Percentiles rank a stretch among this genome's conserved stretches.
phyloP scores from a whole-genome alignment of 2,113 vertebrate genomes.

The Malurus melanocephalus region DNA sequence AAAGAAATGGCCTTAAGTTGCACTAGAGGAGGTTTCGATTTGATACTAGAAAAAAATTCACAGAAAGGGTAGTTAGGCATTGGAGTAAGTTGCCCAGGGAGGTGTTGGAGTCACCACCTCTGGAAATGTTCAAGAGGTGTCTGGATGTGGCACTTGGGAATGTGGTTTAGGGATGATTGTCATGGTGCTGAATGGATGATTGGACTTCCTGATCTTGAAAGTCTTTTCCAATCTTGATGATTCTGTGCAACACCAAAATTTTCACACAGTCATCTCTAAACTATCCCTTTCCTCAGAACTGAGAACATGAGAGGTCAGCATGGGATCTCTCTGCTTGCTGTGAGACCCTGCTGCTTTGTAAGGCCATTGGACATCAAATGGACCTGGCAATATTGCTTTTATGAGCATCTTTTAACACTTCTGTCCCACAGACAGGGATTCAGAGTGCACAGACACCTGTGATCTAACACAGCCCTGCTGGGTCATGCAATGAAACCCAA shows the following conservation, averaged over 20 bases:
- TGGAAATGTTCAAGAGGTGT: neutral
- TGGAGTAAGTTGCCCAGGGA: neutral
- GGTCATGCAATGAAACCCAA: neutral
- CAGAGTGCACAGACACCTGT: neutral
- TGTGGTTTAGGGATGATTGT: neutral
- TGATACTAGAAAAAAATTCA: neutral
- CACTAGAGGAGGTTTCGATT: neutral
- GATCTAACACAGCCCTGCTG: neutral
- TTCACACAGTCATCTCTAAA: neutral
- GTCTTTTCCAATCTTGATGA: neutral
- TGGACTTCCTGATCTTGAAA: neutral
- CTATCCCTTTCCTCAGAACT: neutral
- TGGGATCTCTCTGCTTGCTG: neutral
- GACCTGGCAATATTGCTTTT: neutral
- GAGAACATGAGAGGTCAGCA: neutral
- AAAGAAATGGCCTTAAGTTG: neutral
- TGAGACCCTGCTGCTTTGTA: neutral
- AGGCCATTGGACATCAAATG: neutral
- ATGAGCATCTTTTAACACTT: neutral
- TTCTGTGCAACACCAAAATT: neutral
- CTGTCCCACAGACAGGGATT: neutral
- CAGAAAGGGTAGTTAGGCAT: accelerated
- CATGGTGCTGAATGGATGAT: neutral
- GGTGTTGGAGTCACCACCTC: neutral
- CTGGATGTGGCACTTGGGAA: neutral